A percentile compares a stretch with the other conserved stretches of the same genome.
Evolutionary conservation across 2,888 invertebrate species (phyloP).

Genomic region (Oligia fasciuncula): DNA sequence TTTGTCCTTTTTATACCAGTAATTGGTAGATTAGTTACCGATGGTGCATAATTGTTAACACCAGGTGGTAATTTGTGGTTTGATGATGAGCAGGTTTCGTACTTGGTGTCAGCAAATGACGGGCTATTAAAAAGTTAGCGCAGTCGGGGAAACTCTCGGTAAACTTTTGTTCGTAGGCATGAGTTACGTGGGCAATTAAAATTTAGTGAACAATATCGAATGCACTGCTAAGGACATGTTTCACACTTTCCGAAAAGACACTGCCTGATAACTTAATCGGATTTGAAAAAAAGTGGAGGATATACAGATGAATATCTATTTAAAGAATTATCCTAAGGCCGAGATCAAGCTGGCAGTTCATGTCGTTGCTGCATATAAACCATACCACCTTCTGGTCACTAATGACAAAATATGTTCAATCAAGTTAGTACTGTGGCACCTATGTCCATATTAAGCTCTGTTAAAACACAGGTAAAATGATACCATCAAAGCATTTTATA

Average conservation of each 20-base stretch:
- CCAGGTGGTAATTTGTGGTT: constrained; percentile 10
- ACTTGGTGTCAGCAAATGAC: constrained; percentile 32
- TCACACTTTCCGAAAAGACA: not conserved
- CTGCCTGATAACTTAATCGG: not conserved
- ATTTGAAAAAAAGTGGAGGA: not conserved
- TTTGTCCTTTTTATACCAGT: constrained; percentile 52
- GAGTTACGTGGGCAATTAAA: constrained; percentile 17
- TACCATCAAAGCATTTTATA: not conserved
- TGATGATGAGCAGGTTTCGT: constrained; percentile 18
- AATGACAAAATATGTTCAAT: not conserved
- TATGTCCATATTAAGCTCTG: not conserved
- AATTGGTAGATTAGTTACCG: constrained; percentile 15
- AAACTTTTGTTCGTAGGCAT: constrained; percentile 7
- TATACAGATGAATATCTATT: not conserved
- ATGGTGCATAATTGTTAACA: constrained; percentile 42
- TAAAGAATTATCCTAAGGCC: not conserved
- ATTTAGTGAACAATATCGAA: too few species aligned
- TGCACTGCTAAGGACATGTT: not conserved
- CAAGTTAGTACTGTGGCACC: not conserved
- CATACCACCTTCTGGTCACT: not conserved
- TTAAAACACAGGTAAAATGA: not conserved
- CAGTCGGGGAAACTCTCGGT: constrained; percentile 15
- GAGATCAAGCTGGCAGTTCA: not conserved
- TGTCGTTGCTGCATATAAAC: not conserved
- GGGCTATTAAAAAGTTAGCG: constrained; percentile 41